Evolutionary conservation across 2,113 vertebrate species (phyloP).

Genomic region (Pelobates fuscus): DNA sequence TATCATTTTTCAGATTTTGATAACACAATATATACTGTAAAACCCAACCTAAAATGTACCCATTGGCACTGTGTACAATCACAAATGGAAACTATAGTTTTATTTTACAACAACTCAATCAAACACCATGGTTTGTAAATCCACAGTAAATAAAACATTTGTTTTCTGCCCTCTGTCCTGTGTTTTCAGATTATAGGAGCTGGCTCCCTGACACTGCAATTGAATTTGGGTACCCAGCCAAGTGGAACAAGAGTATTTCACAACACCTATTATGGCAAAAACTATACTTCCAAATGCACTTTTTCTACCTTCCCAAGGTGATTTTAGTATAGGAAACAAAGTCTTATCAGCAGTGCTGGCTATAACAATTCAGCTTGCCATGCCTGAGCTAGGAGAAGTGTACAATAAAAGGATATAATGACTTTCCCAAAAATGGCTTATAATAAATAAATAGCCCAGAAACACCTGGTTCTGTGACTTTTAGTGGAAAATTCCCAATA

Average conservation of each 20-base stretch:
- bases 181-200: slow-evolving; percentile 13
- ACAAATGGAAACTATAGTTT: too few relatives aligned
- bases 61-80: too few relatives aligned
- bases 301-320: background rate
- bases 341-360: background rate
- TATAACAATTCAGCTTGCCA: background rate
- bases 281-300: background rate
- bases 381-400: background rate
- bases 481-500: slow-evolving; percentile 38
- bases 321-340: slow-evolving; percentile 11
- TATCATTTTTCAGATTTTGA: too few relatives aligned
- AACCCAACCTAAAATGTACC: too few relatives aligned
- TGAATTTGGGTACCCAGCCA: slow-evolving; percentile 31
- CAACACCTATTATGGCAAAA: slow-evolving; percentile 14
- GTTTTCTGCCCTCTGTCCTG: slow-evolving; percentile 27
- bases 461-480: slow-evolving; percentile 1
- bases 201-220: slow-evolving; percentile 23
- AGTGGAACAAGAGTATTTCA: slow-evolving; percentile 34
- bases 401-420: background rate
- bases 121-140: background rate
- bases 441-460: background rate
- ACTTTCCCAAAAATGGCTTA: background rate
- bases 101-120: background rate
- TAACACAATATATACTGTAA: too few relatives aligned
- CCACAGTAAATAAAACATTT: slow-evolving; percentile 5